These are phyloP conservation scores for Bombus waltoni DNA, from an alignment of 1,140 invertebrate species.

Conservation along the genomic window DNA sequence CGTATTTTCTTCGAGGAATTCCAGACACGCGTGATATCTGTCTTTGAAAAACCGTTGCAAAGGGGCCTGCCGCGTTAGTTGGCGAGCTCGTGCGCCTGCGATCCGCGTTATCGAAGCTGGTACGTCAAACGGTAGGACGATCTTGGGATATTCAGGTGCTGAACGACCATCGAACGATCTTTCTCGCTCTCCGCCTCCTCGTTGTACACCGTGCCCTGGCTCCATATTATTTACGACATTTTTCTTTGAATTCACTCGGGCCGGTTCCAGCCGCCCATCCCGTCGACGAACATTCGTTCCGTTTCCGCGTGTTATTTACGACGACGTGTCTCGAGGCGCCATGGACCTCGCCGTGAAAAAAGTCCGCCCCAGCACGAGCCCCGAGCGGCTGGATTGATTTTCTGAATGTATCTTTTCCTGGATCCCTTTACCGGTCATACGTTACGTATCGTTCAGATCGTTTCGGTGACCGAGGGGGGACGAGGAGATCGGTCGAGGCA, in stretches of 20 bases:
- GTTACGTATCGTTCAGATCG: constrained; percentile 49
- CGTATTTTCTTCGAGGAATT: not conserved
- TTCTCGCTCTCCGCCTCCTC: not conserved
- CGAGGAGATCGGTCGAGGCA: constrained; percentile 26
- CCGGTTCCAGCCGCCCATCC: not conserved
- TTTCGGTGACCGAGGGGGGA: not conserved
- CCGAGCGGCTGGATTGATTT: not conserved
- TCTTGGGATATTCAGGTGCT: constrained; percentile 27
- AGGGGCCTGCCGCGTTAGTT: too few species aligned
- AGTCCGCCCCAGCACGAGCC: not conserved
- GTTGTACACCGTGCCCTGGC: not conserved
- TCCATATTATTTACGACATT: constrained; percentile 18
- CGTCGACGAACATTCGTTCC: not conserved
- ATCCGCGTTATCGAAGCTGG: not conserved
- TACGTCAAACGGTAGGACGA: not conserved
- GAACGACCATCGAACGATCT: not conserved
- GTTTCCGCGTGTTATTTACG: constrained; percentile 32
- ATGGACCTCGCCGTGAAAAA: not conserved
- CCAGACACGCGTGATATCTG: not conserved
- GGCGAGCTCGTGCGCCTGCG: too few species aligned
- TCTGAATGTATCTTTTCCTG: constrained; percentile 9
- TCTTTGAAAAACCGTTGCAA: not conserved
- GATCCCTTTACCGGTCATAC: constrained; percentile 20
- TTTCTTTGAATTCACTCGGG: not conserved
- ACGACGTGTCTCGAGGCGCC: constrained; percentile 6